Conservation (phyloP, 2,113 vertebrate genomes). For the Quiscalus mexicanus region DNA sequence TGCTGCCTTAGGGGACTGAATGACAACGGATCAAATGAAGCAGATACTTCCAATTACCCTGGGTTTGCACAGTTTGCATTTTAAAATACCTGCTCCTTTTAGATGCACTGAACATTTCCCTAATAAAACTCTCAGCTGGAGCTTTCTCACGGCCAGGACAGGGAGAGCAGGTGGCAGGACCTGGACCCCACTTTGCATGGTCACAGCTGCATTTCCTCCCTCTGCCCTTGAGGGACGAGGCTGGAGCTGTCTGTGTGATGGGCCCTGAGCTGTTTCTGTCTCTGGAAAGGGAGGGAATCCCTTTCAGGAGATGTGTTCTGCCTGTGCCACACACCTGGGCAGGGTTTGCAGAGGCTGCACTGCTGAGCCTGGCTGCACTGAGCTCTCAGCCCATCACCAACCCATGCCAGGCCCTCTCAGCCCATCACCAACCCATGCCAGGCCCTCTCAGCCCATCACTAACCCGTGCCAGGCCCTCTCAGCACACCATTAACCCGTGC, state of each 20-base stretch:
- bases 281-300: background rate
- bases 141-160: background rate
- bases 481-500: too few relatives aligned
- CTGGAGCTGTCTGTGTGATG: background rate
- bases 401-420: too few relatives aligned
- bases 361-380: too few relatives aligned
- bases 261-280: background rate
- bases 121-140: background rate
- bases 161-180: background rate
- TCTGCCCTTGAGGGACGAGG: background rate
- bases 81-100: background rate
- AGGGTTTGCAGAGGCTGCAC: too few relatives aligned
- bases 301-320: background rate
- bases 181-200: background rate
- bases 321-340: background rate
- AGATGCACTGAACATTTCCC: background rate
- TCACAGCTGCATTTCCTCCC: background rate
- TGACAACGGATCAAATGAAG: background rate
- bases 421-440: too few relatives aligned
- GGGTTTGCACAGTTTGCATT: background rate
- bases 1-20: background rate
- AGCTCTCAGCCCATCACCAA: too few relatives aligned
- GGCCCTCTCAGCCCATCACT: too few relatives aligned
- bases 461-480: too few relatives aligned
- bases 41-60: background rate